Evolutionary conservation across 2,888 invertebrate genomes (phyloP), one percentile per base, ranked within the genome.

Genomic region (Lycaena phlaeas): DNA sequence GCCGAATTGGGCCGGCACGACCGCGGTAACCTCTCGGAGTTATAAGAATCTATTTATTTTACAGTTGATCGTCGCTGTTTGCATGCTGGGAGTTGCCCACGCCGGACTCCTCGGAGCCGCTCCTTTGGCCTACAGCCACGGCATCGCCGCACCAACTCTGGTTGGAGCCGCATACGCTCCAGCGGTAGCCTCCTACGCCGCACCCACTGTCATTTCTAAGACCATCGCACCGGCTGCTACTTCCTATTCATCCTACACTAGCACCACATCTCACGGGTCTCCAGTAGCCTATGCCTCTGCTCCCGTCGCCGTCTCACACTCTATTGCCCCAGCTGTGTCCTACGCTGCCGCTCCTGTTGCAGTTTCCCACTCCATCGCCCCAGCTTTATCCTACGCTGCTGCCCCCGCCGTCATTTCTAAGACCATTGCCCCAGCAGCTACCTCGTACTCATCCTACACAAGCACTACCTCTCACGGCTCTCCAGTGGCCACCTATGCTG

Each of bases 301-400:
- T 25, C 61, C 55, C 45, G 49, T 45, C 43, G 40, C 49, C 61
- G 69, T 50, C 60, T 50, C 50, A 2, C 42, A 46, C 44, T 40
- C 53, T 9, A 61, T 65, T 36, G 61, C 56, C 43, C 50, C 58
- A 25, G 51, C 54, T 15, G 47, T 45, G 38, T 41, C 50, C 44
- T 40, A 51, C 10, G 61, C 66, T 36, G 87, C 89, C 46, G 87
- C 87, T 38, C 86, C 87, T 11, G 43, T 52, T 50, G 85, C 86
- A 50, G 87, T 88, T 25, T 86, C 89, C 44, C 88, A 89, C 65
- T 90, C 89, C 79, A 86, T 87, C 49, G 85, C 87, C 59, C 89
- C 89, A 64, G 88, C 79, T 52, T 86, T 87, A 48, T 85, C 87
- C 59, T 89, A 89, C 64, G 88, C 79, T 17, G 51, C 46, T 15